Evolutionary conservation across 2,888 invertebrate genomes (phyloP).

Genomic region (Hydroisotoma schaefferi): DNA sequence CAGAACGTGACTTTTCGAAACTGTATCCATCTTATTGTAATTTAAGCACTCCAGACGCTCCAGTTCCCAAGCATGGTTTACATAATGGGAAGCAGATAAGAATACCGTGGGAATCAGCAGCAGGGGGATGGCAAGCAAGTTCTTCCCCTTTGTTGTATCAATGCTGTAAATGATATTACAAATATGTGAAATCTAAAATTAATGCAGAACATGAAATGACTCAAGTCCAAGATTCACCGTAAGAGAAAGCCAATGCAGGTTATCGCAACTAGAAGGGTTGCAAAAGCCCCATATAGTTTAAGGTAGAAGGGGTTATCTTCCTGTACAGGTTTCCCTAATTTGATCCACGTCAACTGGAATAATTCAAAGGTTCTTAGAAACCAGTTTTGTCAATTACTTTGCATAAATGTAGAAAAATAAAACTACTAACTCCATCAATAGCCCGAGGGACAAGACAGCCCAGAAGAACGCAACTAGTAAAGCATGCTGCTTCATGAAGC

Average conservation of each 20-base stretch:
- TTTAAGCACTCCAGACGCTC: conserved; percentile 22
- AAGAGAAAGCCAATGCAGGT: conserved; percentile 26
- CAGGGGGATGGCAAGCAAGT: conserved; percentile 22
- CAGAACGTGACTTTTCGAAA: conserved; percentile 9
- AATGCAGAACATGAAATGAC: too few relatives aligned
- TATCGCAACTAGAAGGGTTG: conserved; percentile 22
- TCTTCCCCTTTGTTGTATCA: conserved; percentile 17
- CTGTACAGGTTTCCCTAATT: conserved; percentile 21
- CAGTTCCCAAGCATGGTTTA: conserved; percentile 32
- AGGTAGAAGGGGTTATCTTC: conserved; percentile 19
- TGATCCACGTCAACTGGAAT: conserved; percentile 22
- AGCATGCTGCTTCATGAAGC: conserved; percentile 26
- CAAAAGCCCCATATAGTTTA: conserved; percentile 22
- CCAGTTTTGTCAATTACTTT: too few relatives aligned
- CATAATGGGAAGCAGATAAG: conserved; percentile 19
- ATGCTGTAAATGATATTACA: conserved; percentile 15
- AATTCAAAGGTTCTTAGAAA: too few relatives aligned
- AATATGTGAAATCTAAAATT: background rate
- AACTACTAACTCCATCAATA: conserved; percentile 24
- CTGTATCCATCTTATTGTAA: conserved; percentile 12
- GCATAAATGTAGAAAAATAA: background rate
- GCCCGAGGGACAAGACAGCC: conserved; percentile 21
- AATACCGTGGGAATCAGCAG: conserved; percentile 20
- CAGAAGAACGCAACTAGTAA: conserved; percentile 27
- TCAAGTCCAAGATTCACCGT: conserved; percentile 15